Percentiles rank a stretch among this genome's conserved stretches.
phyloP scores from a whole-genome alignment of 2,888 invertebrate genomes.

The Trachelus iudaicus region DNA sequence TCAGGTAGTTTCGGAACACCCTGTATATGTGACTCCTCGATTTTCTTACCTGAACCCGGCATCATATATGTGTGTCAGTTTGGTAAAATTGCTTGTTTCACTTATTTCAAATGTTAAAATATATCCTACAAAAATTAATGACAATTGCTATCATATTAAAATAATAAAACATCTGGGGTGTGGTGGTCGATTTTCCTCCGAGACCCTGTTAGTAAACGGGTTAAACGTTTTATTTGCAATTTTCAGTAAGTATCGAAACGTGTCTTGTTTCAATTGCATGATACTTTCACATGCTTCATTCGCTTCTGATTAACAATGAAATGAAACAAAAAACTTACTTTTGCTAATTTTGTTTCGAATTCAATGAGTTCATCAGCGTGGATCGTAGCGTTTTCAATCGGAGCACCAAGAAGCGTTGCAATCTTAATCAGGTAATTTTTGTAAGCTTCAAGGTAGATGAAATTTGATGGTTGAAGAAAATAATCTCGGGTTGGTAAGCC shows the following conservation, averaged over 20 bases:
- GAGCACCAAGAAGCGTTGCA: conserved; percentile 79
- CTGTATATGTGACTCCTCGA: no score
- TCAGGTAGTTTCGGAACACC: no score
- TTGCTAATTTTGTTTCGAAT: conserved; percentile 82
- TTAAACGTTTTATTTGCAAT: no score
- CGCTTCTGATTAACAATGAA: conserved; percentile 24
- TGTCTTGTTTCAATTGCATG: neutral
- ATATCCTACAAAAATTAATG: no score
- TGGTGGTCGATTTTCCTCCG: no score
- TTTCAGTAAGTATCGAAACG: conserved; percentile 15
- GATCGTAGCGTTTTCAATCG: conserved; percentile 70
- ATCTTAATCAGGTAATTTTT: conserved; percentile 80
- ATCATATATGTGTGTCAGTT: no score
- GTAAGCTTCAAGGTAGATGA: conserved; percentile 81
- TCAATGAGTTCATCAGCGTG: conserved; percentile 79
- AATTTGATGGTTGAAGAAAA: conserved; percentile 77
- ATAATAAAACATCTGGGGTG: no score
- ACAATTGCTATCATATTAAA: no score
- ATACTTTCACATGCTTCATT: neutral
- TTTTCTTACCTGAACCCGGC: no score
- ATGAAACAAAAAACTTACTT: conserved; percentile 57
- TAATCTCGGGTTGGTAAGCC: conserved; percentile 81
- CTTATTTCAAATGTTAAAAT: no score
- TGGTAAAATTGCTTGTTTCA: no score
- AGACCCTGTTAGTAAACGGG: no score